Evolutionary conservation across 2,113 vertebrate species (phyloP).

Genomic region (Paramisgurnus dabryanus): DNA sequence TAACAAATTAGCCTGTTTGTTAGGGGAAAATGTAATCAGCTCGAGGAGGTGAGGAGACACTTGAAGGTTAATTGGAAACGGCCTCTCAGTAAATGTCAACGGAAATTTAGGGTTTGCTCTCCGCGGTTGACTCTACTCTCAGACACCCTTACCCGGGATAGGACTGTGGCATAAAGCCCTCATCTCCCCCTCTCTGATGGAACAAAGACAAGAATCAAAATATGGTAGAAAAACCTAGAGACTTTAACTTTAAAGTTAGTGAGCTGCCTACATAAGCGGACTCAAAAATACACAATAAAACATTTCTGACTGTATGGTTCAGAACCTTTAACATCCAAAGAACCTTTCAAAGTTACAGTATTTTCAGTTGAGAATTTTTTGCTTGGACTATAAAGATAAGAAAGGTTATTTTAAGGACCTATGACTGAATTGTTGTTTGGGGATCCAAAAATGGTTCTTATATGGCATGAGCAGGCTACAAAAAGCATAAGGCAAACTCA

Average conservation of each 20-base stretch:
- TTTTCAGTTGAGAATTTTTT: too few relatives aligned
- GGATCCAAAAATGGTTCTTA: too few relatives aligned
- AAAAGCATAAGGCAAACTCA: too few relatives aligned
- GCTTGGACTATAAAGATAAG: too few relatives aligned
- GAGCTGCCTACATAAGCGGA: neutral
- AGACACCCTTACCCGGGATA: constrained; percentile 68
- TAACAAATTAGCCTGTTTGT: constrained; percentile 81
- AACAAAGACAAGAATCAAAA: constrained; percentile 60
- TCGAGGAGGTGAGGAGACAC: constrained; percentile 76
- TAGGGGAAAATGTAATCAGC: constrained; percentile 73
- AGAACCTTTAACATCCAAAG: too few relatives aligned
- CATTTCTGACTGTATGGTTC: too few relatives aligned
- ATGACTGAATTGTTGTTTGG: too few relatives aligned
- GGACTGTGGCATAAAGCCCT: constrained; percentile 62
- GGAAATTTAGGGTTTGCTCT: constrained; percentile 74
- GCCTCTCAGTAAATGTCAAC: constrained; percentile 79
- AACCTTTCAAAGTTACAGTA: too few relatives aligned
- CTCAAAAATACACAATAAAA: too few relatives aligned
- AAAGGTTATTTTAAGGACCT: too few relatives aligned
- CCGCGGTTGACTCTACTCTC: constrained; percentile 76
- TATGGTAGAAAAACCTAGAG: constrained; percentile 34
- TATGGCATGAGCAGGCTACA: too few relatives aligned
- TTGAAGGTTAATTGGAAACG: constrained; percentile 83
- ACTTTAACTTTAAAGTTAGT: constrained; percentile 43
- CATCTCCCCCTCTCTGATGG: constrained; percentile 51